Percentiles rank a stretch among this genome's conserved stretches.
These are phyloP conservation scores for Drosophila kohkoa DNA, from an alignment of 1,140 invertebrate genomes.

Conservation along the genomic window DNA sequence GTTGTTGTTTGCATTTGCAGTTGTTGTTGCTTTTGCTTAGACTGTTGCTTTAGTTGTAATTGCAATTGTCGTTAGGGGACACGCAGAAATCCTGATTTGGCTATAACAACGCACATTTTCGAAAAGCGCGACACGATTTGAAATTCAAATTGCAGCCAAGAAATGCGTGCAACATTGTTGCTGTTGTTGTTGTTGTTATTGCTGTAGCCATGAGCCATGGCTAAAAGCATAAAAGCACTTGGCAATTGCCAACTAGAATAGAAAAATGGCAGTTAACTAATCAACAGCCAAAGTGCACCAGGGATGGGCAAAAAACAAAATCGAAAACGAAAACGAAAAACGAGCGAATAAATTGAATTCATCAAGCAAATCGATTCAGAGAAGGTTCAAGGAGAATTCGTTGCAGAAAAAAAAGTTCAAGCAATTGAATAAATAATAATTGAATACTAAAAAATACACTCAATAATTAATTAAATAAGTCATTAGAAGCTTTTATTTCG, in stretches of 20 bases:
- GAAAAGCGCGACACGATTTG: constrained; percentile 68
- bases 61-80: constrained; percentile 72
- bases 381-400: neutral
- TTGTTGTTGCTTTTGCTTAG: neutral
- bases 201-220: constrained; percentile 72
- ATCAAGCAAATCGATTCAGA: too few relatives aligned
- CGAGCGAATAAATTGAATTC: too few relatives aligned
- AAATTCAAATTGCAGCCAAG: constrained; percentile 81
- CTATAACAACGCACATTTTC: constrained; percentile 79
- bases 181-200: constrained; percentile 17
- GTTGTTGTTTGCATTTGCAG: constrained; percentile 3
- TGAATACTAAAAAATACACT: too few relatives aligned
- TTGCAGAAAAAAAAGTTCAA: too few relatives aligned
- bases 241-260: constrained; percentile 53
- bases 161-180: constrained; percentile 68
- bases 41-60: constrained; percentile 64
- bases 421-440: too few relatives aligned
- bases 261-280: constrained; percentile 73
- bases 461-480: too few relatives aligned
- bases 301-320: constrained; percentile 42
- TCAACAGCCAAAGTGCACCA: constrained; percentile 67
- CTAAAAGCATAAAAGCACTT: constrained; percentile 56
- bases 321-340: neutral
- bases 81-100: constrained; percentile 83
- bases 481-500: too few relatives aligned